These are phyloP conservation scores for Phoxinus dragarum DNA, from an alignment of 2,797 vertebrate species.

Conservation along the genomic window DNA sequence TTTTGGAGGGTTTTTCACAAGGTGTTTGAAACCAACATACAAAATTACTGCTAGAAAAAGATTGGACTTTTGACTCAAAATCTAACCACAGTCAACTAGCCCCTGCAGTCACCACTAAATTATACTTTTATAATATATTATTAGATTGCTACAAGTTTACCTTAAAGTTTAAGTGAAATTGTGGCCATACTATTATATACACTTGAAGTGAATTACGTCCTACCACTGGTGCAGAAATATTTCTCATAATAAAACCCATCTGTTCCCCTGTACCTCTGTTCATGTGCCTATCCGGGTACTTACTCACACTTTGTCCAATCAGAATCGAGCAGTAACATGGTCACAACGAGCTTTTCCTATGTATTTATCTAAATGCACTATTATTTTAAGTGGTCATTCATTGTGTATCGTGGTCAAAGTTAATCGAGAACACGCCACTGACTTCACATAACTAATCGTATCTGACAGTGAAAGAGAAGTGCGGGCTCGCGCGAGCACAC, in stretches of 20 bases:
- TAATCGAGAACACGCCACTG: background rate
- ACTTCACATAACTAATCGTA: background rate
- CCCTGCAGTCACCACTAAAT: background rate
- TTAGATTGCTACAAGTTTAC: background rate
- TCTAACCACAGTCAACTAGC: background rate
- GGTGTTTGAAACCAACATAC: background rate
- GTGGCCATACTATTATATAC: background rate
- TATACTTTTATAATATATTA: background rate
- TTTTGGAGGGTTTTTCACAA: background rate
- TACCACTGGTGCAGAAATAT: background rate
- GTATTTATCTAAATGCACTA: background rate
- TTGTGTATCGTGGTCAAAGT: too few relatives aligned
- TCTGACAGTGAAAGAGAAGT: background rate
- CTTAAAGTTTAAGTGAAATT: background rate
- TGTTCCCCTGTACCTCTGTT: background rate
- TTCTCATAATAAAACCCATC: background rate
- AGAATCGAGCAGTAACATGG: conserved; percentile 13
- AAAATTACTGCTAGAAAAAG: background rate
- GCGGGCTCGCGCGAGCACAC: conserved; percentile 40
- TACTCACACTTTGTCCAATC: conserved; percentile 48
- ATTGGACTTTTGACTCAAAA: background rate
- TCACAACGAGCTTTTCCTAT: background rate
- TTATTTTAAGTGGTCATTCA: background rate
- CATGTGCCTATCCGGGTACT: conserved; percentile 63
- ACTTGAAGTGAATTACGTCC: background rate